These are phyloP conservation scores for Empis stercorea DNA, from an alignment of 2,888 invertebrate species.

Conservation along the genomic window DNA sequence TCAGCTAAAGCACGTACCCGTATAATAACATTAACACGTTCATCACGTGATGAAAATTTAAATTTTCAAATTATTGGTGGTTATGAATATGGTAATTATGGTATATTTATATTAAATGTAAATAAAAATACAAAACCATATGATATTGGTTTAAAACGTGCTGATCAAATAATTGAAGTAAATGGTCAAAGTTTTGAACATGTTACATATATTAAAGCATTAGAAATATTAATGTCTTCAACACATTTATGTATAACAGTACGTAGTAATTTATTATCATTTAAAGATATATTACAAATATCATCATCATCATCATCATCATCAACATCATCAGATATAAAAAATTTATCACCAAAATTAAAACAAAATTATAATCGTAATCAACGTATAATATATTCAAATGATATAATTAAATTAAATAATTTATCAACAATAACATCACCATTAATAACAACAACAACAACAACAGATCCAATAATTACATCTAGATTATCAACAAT, in stretches of 20 bases:
- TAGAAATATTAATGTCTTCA: constrained; percentile 84
- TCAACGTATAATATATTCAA: constrained; percentile 31
- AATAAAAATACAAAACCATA: constrained; percentile 89
- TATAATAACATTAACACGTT: constrained; percentile 80
- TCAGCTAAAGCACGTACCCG: constrained; percentile 91
- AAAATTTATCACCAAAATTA: constrained; percentile 55
- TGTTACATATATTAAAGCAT: constrained; percentile 78
- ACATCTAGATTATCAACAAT: constrained; percentile 56
- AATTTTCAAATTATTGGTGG: constrained; percentile 92
- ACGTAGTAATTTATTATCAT: constrained; percentile 88
- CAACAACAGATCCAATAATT: constrained; percentile 24
- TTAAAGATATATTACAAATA: constrained; percentile 50
- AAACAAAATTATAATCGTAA: constrained; percentile 33
- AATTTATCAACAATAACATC: constrained; percentile 29
- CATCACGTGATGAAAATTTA: constrained; percentile 83
- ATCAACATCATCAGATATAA: constrained; percentile 73
- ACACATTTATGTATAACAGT: constrained; percentile 95
- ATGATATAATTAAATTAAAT: constrained; percentile 54
- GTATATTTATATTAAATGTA: constrained; percentile 90
- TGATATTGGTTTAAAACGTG: constrained; percentile 89
- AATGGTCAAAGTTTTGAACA: constrained; percentile 95
- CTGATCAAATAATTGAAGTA: constrained; percentile 95
- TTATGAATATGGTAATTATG: constrained; percentile 79
- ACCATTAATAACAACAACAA: constrained; percentile 32
- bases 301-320: too few species aligned